Conservation (phyloP, 2,797 vertebrate genomes). For the Monodelphis domestica region DNA sequence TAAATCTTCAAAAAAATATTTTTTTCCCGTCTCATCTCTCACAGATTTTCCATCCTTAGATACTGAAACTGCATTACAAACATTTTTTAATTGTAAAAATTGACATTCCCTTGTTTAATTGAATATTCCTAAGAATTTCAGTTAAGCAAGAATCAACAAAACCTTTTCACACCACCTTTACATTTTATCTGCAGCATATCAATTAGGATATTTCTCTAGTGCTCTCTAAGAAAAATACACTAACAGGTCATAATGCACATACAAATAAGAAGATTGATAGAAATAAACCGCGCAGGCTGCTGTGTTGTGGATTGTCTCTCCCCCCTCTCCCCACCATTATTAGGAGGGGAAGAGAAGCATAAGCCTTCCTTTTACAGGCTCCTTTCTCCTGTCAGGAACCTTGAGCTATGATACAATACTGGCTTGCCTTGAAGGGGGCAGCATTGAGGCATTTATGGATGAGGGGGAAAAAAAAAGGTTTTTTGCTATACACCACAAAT, state of each 20-base stretch:
- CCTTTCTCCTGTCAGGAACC: neutral
- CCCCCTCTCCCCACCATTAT: no score
- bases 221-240: no score
- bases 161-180: neutral
- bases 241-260: neutral
- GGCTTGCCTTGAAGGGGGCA: neutral
- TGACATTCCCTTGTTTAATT: no score
- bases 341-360: neutral
- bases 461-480: neutral
- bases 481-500: neutral
- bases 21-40: neutral
- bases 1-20: neutral
- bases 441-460: neutral
- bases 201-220: neutral
- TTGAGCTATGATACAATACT: neutral
- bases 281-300: neutral
- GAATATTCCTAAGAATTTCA: neutral
- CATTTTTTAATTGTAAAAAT: neutral
- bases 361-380: neutral
- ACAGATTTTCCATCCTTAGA: neutral
- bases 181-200: neutral
- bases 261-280: neutral
- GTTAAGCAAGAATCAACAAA: neutral
- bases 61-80: neutral
- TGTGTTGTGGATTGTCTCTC: neutral